Evolutionary conservation across 2,888 invertebrate genomes (phyloP), one percentile per base, ranked within the genome.

Genomic region (Folsomia candida): DNA sequence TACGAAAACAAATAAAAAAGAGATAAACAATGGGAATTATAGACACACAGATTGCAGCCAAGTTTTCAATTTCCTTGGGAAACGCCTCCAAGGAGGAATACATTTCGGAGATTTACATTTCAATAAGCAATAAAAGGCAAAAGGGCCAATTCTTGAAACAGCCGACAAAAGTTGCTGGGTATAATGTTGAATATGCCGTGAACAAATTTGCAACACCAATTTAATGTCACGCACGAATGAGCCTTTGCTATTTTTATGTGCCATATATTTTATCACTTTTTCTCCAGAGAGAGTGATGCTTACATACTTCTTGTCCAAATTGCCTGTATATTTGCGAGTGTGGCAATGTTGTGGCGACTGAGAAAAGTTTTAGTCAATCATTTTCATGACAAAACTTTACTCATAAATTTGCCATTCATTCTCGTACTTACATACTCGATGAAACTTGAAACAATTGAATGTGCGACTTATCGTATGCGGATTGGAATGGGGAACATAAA

Each of bases 161-260:
- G 62, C 62, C 62, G 62, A 62, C 62, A 62, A 62, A 28, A 62
- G 62, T 62, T 60, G 28, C 26, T 62, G 37, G 37, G 37, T 14
- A 28, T 62, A 27, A 62, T 62, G 27, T 62, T 62, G 14, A 18
- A 22, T 26, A 11, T 18, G 28, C 62, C 3, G n/a, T 62, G 62
- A 62, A 28, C 62, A 62, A 62, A 62, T 62, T 62, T 62, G 62
- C 62, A 62, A 62, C 62, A 62, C 62, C 62, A 62, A 62, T 62
- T 62, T 62, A 62, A 62, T 62, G 62, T 62, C 62, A 62, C 62
- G 62, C 62, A 62, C 62, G 62, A 62, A 22, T 62, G 62, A 62
- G 62, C 28, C 27, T 62, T 28, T 62, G 62, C 62, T 62, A 62
- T 62, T 62, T 62, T 62, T 62, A 62, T 62, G 62, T 4, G 37